Evolutionary conservation across 2,797 vertebrate species (phyloP), one percentile per base, ranked within the genome.

Genomic region (Micrastur ruficollis): DNA sequence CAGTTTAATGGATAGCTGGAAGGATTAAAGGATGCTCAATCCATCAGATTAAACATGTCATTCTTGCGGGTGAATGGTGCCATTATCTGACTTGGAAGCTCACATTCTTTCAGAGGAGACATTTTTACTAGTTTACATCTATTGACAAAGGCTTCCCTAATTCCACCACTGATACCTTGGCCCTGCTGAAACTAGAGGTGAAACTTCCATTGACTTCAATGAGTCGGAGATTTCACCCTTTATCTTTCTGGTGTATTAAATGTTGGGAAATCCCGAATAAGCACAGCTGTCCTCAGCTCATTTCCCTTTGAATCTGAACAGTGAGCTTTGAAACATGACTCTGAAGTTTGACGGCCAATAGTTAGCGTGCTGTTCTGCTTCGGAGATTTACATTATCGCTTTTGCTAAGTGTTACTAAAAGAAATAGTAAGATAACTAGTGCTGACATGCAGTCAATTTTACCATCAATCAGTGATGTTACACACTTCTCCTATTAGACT

Each of bases 1-100:
- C 96, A 96, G 59, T 90, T 96, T 84, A 96, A 96, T 95, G 95
- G 87, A 89, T 84, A 66, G 88, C 80, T 91, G 90, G 95, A 75
- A 92, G 96, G 89, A 97, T 97, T 95, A 97, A 97, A 96, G 91
- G 87, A 91, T 92, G 90, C 46, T 62, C 84, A 72, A 52, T 88
- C 91, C 86, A 85, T 85, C 95, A 89, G 79, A 95, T 95, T 87
- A 90, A 93, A 93, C 84, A 34, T 81, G 91, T 72, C 87, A 49
- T 58, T 85, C 78, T 63, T 20, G n/a, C 71, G 74, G 31, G 55
- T 86, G 94, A 88, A 94, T 72, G 75, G 89, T 90, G 94, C 90
- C 95, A 75, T 94, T 96, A 90, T 90, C 94, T 86, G 56, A 14
- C 26, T 12, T 83, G 73, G 89, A 67, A 90, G 71, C 19, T 63